phyloP scores from a whole-genome alignment of 1,140 invertebrate species.

The Diuraphis noxia region DNA sequence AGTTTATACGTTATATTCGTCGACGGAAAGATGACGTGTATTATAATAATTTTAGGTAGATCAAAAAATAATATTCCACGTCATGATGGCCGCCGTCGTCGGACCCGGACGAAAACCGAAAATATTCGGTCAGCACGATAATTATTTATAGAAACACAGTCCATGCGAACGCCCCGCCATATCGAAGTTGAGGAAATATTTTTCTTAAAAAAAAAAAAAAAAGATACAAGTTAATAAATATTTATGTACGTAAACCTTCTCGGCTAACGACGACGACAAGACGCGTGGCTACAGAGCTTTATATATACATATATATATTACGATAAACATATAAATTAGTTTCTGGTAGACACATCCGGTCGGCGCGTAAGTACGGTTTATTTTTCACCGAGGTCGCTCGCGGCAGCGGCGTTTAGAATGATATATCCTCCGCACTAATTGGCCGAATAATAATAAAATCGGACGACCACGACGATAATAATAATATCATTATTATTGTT shows the following conservation, averaged over 20 bases:
- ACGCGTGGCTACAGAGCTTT: background rate
- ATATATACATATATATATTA: background rate
- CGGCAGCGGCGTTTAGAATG: background rate
- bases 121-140: background rate
- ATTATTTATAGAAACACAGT: background rate
- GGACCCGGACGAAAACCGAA: no score
- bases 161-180: background rate
- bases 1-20: no score
- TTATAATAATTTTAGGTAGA: no score
- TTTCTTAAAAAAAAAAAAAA: background rate
- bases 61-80: no score
- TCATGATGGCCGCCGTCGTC: no score
- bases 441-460: conserved; percentile 23
- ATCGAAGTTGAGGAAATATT: background rate
- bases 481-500: background rate
- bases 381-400: background rate
- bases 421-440: background rate
- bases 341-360: conserved; percentile 15
- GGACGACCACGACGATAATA: background rate
- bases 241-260: background rate
- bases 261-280: background rate
- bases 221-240: conserved; percentile 7
- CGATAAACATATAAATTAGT: conserved; percentile 35
- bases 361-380: background rate
- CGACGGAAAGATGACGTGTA: no score